Percentiles rank a stretch among this genome's conserved stretches.
Evolutionary conservation across 2,113 vertebrate species (phyloP).

Genomic region (Scatophagus argus): DNA sequence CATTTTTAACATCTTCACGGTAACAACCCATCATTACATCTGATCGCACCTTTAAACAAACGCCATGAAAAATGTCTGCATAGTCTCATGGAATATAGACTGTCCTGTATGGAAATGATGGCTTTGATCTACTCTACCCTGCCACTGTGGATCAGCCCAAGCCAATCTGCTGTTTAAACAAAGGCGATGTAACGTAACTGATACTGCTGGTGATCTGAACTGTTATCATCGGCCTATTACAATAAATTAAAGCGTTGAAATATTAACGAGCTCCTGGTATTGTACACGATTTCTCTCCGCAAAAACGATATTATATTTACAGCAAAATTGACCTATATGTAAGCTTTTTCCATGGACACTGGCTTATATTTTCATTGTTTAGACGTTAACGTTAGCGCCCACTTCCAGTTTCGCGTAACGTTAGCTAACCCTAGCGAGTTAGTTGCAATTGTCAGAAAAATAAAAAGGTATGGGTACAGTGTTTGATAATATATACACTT

Average conservation of each 20-base stretch:
- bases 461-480: rapidly evolving
- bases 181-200: background rate
- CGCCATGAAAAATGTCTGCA: background rate
- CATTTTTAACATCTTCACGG: background rate
- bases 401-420: conserved; percentile 19
- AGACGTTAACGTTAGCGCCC: conserved; percentile 15
- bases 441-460: background rate
- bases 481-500: rapidly evolving
- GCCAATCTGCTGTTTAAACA: conserved; percentile 8
- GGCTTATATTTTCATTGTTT: conserved; percentile 18
- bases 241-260: background rate
- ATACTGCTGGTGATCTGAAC: background rate
- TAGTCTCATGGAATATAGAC: background rate
- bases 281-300: background rate
- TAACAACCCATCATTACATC: background rate
- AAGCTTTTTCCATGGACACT: background rate
- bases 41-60: background rate
- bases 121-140: background rate
- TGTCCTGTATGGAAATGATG: background rate
- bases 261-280: background rate
- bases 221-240: background rate
- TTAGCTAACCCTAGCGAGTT: conserved; percentile 14
- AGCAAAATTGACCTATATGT: rapidly evolving
- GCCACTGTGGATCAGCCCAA: background rate
- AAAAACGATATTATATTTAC: background rate